phyloP scores from a whole-genome alignment of 30 jellyfish, hydroid and myxozoan species.

The Sanderia malayensis region DNA sequence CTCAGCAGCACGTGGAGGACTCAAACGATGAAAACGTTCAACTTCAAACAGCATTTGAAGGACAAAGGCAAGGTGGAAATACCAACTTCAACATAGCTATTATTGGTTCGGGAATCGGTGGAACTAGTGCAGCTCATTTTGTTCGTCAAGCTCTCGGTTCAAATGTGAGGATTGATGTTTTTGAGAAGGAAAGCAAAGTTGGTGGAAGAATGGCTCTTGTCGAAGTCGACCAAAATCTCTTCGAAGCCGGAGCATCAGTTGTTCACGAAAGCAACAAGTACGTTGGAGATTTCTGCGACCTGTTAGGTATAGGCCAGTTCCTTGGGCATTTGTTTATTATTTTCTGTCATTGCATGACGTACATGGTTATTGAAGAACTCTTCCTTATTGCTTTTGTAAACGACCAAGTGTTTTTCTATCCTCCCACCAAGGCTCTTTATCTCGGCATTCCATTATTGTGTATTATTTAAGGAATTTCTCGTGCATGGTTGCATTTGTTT shows the following conservation, averaged over 20 bases:
- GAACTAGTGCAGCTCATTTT: conserved; percentile 74
- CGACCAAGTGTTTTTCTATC: too few relatives aligned
- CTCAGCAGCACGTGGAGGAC: not conserved
- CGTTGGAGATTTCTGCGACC: conserved; percentile 51
- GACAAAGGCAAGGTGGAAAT: not conserved
- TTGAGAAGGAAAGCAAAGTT: conserved; percentile 51
- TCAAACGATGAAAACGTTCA: not conserved
- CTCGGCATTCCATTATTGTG: too few relatives aligned
- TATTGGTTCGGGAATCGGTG: conserved; percentile 93
- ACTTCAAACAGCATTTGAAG: not conserved
- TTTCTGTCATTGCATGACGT: too few relatives aligned
- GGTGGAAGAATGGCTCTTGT: conserved; percentile 89
- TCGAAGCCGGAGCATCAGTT: conserved; percentile 83
- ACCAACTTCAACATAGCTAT: conserved; percentile 75
- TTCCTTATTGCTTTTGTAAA: too few relatives aligned
- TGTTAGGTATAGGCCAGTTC: conserved; percentile 66
- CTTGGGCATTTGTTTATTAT: too few relatives aligned
- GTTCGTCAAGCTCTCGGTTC: conserved; percentile 46
- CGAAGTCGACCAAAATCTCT: conserved; percentile 35
- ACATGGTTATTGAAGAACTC: too few relatives aligned
- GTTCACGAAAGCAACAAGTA: conserved; percentile 74
- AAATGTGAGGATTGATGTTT: conserved; percentile 69
- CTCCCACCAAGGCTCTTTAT: too few relatives aligned
- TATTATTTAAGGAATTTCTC: too few relatives aligned
- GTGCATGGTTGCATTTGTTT: too few relatives aligned